A percentile compares a stretch with the other conserved stretches of the same genome.
Conservation (phyloP, 2,797 vertebrate species). For the Urophycis tenuis region DNA sequence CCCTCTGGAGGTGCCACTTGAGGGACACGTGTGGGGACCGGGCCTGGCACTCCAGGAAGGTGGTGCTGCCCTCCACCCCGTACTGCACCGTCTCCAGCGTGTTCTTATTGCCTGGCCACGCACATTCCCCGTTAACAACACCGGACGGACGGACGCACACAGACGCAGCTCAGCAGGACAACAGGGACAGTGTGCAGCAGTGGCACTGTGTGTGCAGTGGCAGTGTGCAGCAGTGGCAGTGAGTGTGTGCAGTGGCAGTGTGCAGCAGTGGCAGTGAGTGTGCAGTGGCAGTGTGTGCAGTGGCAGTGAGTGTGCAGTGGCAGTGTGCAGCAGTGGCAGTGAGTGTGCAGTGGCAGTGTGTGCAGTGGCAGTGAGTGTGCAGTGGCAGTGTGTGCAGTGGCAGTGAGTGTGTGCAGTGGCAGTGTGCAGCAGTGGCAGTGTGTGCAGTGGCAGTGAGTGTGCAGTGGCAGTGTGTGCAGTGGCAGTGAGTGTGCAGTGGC, state of each 20-base stretch:
- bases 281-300: too few relatives aligned
- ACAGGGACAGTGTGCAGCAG: too few relatives aligned
- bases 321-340: too few relatives aligned
- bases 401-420: too few relatives aligned
- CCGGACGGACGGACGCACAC: neutral
- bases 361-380: neutral
- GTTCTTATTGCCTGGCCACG: constrained; percentile 83
- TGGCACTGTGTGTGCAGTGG: neutral
- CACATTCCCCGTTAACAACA: neutral
- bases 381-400: too few relatives aligned
- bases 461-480: too few relatives aligned
- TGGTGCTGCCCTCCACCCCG: constrained; percentile 90
- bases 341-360: too few relatives aligned
- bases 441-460: neutral
- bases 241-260: neutral
- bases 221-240: neutral
- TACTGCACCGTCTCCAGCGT: constrained; percentile 87
- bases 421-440: too few relatives aligned
- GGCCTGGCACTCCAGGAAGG: constrained; percentile 95
- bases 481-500: neutral
- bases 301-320: neutral
- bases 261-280: too few relatives aligned
- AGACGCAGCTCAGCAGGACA: neutral
- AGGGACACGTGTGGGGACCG: constrained; percentile 89
- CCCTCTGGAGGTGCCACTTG: constrained; percentile 95